Conservation (phyloP, 2,797 vertebrate species). For the Sciurus carolinensis region DNA sequence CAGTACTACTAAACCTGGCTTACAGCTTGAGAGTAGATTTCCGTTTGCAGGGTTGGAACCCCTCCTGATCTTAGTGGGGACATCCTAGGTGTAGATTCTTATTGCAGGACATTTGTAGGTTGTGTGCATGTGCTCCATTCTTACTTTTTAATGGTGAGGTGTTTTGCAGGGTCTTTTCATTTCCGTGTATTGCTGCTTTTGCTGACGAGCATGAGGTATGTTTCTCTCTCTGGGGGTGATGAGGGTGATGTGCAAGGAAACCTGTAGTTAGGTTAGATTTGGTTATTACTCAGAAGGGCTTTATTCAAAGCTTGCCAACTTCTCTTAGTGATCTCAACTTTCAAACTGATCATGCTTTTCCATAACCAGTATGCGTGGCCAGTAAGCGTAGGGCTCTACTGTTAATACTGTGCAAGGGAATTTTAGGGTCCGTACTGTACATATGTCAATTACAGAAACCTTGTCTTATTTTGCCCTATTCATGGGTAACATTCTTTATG, state of each 20-base stretch:
- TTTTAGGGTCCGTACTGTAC: not conserved
- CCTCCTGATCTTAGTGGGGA: not conserved
- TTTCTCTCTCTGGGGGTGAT: not conserved
- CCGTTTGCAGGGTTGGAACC: not conserved
- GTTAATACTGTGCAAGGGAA: not conserved
- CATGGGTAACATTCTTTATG: not conserved
- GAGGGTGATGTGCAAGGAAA: not conserved
- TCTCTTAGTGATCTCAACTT: not conserved
- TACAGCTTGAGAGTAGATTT: not conserved
- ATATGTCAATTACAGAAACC: not conserved
- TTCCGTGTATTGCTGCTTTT: slow-evolving; percentile 93
- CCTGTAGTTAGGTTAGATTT: not conserved
- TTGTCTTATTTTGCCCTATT: not conserved
- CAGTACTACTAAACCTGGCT: not conserved
- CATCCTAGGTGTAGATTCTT: not conserved
- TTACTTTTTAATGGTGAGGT: slow-evolving; percentile 9
- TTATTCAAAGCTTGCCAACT: not conserved
- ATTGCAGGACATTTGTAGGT: not conserved
- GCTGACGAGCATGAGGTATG: slow-evolving; percentile 92
- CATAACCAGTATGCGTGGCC: not conserved
- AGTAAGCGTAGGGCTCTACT: not conserved
- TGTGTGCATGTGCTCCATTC: not conserved
- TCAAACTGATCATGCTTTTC: not conserved
- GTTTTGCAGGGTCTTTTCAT: slow-evolving; percentile 93
- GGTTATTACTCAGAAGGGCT: not conserved